Conservation (phyloP, 2,113 vertebrate genomes). For the Orientallactaga bullata region DNA sequence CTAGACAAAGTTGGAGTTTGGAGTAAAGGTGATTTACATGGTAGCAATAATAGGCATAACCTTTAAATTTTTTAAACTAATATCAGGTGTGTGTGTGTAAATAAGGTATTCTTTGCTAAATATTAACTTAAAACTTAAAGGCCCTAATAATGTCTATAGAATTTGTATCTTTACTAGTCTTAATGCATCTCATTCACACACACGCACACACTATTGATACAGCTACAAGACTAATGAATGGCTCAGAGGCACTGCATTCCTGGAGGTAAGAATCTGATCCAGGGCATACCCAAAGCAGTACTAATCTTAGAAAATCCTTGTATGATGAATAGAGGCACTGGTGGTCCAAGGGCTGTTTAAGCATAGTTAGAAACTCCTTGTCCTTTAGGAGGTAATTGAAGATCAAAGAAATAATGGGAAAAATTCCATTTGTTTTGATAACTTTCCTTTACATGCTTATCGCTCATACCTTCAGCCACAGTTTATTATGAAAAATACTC, state of each 20-base stretch:
- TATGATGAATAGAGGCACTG: not conserved
- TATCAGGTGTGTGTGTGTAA: not conserved
- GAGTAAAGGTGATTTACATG: not conserved
- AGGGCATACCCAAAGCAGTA: not conserved
- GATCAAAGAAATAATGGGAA: not conserved
- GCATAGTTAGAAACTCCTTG: not conserved
- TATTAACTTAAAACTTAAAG: not conserved
- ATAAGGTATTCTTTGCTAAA: constrained; percentile 19
- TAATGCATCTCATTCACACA: not conserved
- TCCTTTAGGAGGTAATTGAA: constrained; percentile 22
- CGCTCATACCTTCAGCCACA: not conserved
- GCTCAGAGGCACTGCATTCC: not conserved
- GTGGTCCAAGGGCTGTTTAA: not conserved
- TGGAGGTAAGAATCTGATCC: not conserved
- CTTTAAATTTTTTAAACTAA: not conserved
- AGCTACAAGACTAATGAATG: not conserved
- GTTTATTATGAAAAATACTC: not conserved
- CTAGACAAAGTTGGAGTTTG: not conserved
- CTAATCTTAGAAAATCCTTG: not conserved
- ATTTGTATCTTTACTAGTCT: constrained; percentile 3
- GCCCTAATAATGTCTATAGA: not conserved
- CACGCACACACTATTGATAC: not conserved
- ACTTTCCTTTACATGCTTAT: not conserved
- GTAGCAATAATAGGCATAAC: not conserved
- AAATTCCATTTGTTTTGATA: not conserved